Percentiles rank a stretch among this genome's conserved stretches.
These are phyloP conservation scores for Brachypteracias leptosomus DNA, from an alignment of 2,113 vertebrate species.

Conservation along the genomic window DNA sequence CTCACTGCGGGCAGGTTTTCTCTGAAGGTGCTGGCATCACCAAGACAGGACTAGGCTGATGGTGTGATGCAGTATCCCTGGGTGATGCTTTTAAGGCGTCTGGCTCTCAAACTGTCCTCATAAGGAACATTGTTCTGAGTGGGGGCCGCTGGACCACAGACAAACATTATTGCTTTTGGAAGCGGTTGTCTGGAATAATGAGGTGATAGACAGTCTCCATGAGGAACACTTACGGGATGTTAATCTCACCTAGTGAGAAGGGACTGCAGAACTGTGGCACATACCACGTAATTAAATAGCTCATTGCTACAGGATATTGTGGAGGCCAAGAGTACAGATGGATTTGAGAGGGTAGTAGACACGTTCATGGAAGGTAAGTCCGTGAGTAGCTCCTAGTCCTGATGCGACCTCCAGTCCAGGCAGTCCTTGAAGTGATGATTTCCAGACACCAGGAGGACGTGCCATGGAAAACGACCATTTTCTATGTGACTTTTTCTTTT, in stretches of 20 bases:
- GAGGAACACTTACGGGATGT: conserved; percentile 41
- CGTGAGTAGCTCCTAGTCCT: not conserved
- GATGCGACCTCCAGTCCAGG: not conserved
- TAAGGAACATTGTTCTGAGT: not conserved
- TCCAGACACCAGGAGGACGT: not conserved
- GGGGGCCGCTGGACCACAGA: not conserved
- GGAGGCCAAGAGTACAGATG: conserved; percentile 15
- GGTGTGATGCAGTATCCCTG: not conserved
- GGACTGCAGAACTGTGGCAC: conserved; percentile 17
- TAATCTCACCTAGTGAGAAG: conserved; percentile 36
- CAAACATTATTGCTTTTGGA: conserved; percentile 34
- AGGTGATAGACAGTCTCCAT: conserved; percentile 31
- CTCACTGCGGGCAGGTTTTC: not conserved
- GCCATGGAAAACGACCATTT: not conserved
- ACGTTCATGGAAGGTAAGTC: not conserved
- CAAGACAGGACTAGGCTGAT: not conserved
- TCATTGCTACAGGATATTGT: conserved; percentile 7
- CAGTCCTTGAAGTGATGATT: not conserved
- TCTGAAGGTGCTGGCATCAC: not conserved
- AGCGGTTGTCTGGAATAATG: not conserved
- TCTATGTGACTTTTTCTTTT: not conserved
- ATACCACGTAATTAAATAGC: not conserved
- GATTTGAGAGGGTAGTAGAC: not conserved
- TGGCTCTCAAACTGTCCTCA: not conserved
- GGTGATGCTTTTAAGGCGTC: not conserved